Conservation (phyloP, 2,888 invertebrate species). For the Rugalucina vietnamica region DNA sequence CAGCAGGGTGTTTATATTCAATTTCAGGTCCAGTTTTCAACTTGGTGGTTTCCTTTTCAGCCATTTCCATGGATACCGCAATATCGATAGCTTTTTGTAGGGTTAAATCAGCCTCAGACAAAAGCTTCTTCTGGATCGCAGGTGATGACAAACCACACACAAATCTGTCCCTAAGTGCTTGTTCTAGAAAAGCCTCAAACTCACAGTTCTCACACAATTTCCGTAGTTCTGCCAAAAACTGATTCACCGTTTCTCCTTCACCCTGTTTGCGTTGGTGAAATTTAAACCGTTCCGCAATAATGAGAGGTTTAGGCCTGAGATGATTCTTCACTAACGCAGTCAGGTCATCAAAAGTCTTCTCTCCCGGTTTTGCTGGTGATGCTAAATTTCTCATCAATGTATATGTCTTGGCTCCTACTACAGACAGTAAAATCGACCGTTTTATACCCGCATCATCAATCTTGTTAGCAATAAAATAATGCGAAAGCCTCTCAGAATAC, state of each 20-base stretch:
- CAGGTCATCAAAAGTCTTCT: constrained; percentile 28
- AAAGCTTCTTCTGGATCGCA: constrained; percentile 37
- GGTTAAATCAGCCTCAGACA: constrained; percentile 31
- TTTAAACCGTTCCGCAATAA: constrained; percentile 40
- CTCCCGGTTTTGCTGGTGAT: constrained; percentile 41
- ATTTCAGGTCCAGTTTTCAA: not conserved
- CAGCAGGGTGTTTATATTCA: not conserved
- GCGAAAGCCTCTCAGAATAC: constrained; percentile 46
- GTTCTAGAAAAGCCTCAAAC: constrained; percentile 35
- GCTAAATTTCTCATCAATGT: constrained; percentile 1
- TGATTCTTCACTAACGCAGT: constrained; percentile 21
- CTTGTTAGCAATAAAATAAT: constrained; percentile 37
- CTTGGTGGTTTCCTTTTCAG: constrained; percentile 14
- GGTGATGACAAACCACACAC: constrained; percentile 37
- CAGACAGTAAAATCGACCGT: constrained; percentile 30
- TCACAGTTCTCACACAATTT: constrained; percentile 40
- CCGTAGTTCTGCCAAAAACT: constrained; percentile 33
- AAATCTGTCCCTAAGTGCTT: constrained; percentile 41
- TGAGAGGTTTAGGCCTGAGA: constrained; percentile 31
- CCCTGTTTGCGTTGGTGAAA: constrained; percentile 46
- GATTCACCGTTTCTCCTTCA: constrained; percentile 21
- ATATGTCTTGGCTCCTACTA: constrained; percentile 41
- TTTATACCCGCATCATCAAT: constrained; percentile 14
- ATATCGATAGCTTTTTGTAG: constrained; percentile 30
- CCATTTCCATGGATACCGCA: constrained; percentile 27